Evolutionary conservation across 53 echinoderm and acorn worm species (phyloP).

Genomic region (Echinometra lucunter): DNA sequence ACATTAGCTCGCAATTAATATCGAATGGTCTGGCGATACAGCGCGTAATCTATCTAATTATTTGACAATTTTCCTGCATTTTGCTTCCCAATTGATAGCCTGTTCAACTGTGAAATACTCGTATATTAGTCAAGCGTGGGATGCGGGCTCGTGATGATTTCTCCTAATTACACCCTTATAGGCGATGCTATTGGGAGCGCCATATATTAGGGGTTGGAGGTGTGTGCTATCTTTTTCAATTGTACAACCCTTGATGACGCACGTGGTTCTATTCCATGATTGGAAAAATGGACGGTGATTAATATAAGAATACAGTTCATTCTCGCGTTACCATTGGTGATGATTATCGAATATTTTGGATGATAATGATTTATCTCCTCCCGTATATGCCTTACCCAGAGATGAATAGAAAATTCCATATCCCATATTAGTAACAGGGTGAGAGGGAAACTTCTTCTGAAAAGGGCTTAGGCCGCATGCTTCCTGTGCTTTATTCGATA

Average conservation of each 20-base stretch:
- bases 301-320: not conserved
- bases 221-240: not conserved
- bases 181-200: not conserved
- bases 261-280: constrained; percentile 18
- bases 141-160: not conserved
- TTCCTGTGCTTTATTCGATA: not conserved
- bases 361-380: not conserved
- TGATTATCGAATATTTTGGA: not conserved
- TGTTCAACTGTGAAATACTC: not conserved
- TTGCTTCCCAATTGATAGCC: constrained; percentile 17
- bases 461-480: not conserved
- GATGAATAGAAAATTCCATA: not conserved
- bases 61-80: not conserved
- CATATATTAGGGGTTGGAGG: not conserved
- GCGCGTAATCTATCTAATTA: constrained; percentile 40
- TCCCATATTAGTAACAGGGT: not conserved
- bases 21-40: constrained; percentile 30
- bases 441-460: not conserved
- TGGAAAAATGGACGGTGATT: not conserved
- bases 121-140: not conserved
- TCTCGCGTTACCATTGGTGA: not conserved
- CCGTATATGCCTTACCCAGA: not conserved
- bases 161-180: not conserved
- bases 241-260: constrained; percentile 6
- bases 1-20: not conserved